Evolutionary conservation across 2,888 invertebrate genomes (phyloP).

Genomic region (Stenurella melanura): DNA sequence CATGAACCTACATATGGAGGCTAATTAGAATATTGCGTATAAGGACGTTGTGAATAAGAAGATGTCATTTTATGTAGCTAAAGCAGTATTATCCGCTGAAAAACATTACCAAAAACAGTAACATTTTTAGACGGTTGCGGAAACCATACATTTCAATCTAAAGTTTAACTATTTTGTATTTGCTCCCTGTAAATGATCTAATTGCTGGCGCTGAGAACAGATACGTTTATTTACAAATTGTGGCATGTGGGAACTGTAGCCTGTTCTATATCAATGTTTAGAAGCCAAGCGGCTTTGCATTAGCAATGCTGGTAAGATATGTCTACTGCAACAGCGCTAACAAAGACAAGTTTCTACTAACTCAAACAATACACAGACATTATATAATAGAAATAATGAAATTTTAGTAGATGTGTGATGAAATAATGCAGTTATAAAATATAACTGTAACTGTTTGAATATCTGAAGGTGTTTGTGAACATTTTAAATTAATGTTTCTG

Average conservation of each 20-base stretch:
- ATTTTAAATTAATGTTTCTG: background rate
- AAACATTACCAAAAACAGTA: too few relatives aligned
- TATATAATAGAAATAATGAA: background rate
- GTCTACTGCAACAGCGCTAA: background rate
- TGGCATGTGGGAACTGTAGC: background rate
- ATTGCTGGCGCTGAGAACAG: background rate
- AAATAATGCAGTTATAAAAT: background rate
- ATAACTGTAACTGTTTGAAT: background rate
- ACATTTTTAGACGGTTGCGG: too few relatives aligned
- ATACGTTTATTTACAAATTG: background rate
- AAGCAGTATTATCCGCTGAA: too few relatives aligned
- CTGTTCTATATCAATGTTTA: background rate
- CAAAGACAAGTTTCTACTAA: background rate
- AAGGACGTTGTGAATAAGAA: too few relatives aligned
- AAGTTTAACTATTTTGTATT: too few relatives aligned
- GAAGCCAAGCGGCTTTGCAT: background rate
- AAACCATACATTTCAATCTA: too few relatives aligned
- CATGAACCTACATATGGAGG: too few relatives aligned
- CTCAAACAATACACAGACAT: conserved; percentile 1
- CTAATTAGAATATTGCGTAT: too few relatives aligned
- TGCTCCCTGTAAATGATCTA: too few relatives aligned
- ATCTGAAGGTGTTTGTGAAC: background rate
- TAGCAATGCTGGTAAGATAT: background rate
- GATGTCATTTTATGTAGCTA: too few relatives aligned
- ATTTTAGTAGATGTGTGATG: background rate